A percentile compares a stretch with the other conserved stretches of the same genome.
These are phyloP conservation scores for Syngnathus floridae DNA, from an alignment of 2,113 vertebrate genomes.

Conservation along the genomic window DNA sequence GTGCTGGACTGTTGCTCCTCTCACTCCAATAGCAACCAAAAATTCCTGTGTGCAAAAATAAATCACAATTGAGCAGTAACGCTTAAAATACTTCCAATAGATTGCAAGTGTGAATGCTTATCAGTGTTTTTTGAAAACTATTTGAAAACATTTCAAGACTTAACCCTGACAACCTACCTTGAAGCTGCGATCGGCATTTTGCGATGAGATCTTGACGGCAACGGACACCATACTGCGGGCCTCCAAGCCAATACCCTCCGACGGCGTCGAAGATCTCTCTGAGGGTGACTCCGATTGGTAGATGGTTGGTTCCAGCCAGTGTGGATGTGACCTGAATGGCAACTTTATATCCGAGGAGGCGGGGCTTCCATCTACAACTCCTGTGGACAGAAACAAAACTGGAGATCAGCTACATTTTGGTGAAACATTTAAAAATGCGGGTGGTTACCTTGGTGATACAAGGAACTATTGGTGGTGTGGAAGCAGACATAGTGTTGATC, in stretches of 20 bases:
- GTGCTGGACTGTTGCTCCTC: slow-evolving; percentile 89
- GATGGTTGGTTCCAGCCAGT: slow-evolving; percentile 91
- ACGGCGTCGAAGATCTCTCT: slow-evolving; percentile 65
- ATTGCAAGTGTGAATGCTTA: neutral
- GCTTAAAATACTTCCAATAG: no score
- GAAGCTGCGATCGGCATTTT: slow-evolving; percentile 84
- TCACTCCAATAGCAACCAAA: slow-evolving; percentile 86
- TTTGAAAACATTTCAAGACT: no score
- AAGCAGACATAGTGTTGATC: slow-evolving; percentile 94
- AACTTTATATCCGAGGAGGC: slow-evolving; percentile 75
- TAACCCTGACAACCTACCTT: slow-evolving; percentile 69
- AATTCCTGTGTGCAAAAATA: slow-evolving; percentile 75
- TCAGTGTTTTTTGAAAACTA: no score
- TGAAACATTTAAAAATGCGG: neutral
- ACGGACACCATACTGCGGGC: slow-evolving; percentile 87
- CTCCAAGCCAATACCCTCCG: slow-evolving; percentile 81
- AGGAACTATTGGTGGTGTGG: slow-evolving; percentile 80
- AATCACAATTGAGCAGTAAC: neutral
- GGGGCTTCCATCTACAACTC: slow-evolving; percentile 75
- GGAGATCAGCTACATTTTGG: neutral
- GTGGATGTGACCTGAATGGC: slow-evolving; percentile 81
- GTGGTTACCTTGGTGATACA: slow-evolving; percentile 88
- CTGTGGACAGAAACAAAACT: slow-evolving; percentile 49
- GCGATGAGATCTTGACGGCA: slow-evolving; percentile 86
- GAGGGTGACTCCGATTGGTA: slow-evolving; percentile 81